Evolutionary conservation across 2,113 vertebrate species (phyloP), one percentile per base, ranked within the genome.

Genomic region (Mobula birostris): DNA sequence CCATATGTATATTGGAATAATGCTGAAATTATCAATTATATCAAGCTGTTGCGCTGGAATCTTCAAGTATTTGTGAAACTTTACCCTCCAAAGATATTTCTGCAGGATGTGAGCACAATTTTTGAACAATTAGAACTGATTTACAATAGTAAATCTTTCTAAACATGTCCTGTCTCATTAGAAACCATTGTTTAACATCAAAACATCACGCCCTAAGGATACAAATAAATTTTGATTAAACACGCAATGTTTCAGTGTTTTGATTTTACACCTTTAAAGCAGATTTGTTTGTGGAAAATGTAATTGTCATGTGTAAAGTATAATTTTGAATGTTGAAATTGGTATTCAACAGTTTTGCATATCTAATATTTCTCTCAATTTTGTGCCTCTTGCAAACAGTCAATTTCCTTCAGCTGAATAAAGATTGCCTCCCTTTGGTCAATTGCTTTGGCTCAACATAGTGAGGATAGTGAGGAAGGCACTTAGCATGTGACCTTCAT

Each of bases 191-290:
- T 97, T 97, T 97, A 97, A 96, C 97, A 97, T 97, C 96, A 96
- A 95, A 97, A 96, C 96, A 97, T 97, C 97, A 97, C 97, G 96
- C 97, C 98, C 98, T 97, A 96, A 95, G 91, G 91, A 93, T 76
- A 48, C 91, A 93, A 96, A 95, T 95, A 95, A 96, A 97, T 98
- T 98, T 98, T 98, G 97, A 97, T 97, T 97, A 98, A 97, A 97
- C 96, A 72, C 74, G 21, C 32, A 93, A 74, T 76, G 70, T 56
- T 74, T 76, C 77, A 11, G 91, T 76, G 90, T 92, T 32, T 76
- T 93, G 72, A 93, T 93, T 93, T 48, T 74, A 24, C 21, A 56
- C 40, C 17, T 2, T 40, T 74, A 74, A 76, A 74, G 21, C 63
- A 91, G 61, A 56, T 56, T 19, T 56, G 70, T 76, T 19, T 2